These are phyloP conservation scores for Grapholita molesta DNA, from an alignment of 1,140 invertebrate species.

Conservation along the genomic window DNA sequence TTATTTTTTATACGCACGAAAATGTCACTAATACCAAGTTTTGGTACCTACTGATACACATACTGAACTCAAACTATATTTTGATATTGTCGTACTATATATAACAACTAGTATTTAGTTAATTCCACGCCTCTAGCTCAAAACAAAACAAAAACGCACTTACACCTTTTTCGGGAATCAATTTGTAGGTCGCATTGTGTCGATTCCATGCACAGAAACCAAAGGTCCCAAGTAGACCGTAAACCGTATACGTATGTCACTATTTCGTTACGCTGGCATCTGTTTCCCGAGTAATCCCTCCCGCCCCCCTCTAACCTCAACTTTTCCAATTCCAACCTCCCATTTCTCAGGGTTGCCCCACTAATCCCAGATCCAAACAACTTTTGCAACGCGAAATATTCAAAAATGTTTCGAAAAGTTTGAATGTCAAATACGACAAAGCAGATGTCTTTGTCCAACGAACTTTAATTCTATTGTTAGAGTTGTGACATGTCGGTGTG, in stretches of 20 bases:
- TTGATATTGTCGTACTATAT: background rate
- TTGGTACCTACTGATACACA: no score
- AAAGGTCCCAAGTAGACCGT: background rate
- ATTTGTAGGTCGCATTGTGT: conserved; percentile 1
- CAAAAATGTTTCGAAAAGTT: conserved; percentile 30
- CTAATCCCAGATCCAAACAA: conserved; percentile 45
- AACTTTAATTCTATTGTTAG: conserved; percentile 20
- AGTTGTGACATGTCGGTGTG: conserved; percentile 12
- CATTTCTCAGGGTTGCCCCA: conserved; percentile 39
- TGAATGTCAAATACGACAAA: conserved; percentile 33
- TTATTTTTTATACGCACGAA: no score
- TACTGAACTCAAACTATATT: background rate
- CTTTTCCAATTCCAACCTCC: conserved; percentile 48
- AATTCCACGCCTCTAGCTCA: background rate
- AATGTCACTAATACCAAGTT: no score
- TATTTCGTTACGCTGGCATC: background rate
- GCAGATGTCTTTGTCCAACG: conserved; percentile 24
- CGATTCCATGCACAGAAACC: background rate
- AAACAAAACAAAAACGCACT: background rate
- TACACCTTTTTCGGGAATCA: background rate
- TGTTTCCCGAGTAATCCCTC: conserved; percentile 31
- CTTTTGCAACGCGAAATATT: conserved; percentile 41
- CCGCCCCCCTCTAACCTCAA: conserved; percentile 32
- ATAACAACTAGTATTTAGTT: background rate
- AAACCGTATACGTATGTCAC: background rate